Conservation (phyloP, 2,113 vertebrate genomes). For the Isurus oxyrinchus region DNA sequence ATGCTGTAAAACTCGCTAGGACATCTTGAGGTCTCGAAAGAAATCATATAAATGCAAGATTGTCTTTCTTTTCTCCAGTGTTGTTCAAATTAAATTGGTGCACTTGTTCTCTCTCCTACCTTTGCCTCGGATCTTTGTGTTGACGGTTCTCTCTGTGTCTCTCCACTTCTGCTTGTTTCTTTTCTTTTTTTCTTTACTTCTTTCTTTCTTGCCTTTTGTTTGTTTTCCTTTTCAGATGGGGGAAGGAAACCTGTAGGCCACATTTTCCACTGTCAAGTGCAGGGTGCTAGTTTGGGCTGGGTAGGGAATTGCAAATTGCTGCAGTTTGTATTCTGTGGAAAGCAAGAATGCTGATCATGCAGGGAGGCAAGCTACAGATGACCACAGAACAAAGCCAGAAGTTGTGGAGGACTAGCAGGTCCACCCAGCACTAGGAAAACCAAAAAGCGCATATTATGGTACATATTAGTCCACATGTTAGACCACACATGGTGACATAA, state of each 20-base stretch:
- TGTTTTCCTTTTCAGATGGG: neutral
- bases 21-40: no score
- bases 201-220: neutral
- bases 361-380: neutral
- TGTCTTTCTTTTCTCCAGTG: no score
- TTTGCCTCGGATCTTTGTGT: no score
- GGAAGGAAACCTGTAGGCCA: neutral
- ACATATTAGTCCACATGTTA: neutral
- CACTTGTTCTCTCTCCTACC: no score
- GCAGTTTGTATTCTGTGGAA: neutral
- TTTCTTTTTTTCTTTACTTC: neutral
- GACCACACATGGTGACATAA: neutral
- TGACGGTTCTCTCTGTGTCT: no score
- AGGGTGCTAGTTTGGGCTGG: neutral
- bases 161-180: no score
- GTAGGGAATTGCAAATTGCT: neutral
- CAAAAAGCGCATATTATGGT: neutral
- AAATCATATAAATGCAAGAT: no score
- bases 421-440: neutral
- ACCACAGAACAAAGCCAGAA: neutral
- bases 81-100: neutral
- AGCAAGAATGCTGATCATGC: neutral
- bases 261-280: neutral
- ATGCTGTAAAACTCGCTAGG: no score
- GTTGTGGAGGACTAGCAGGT: neutral